These are phyloP conservation scores for Lycophotia porphyrea DNA, from an alignment of 2,888 invertebrate genomes.

Conservation along the genomic window DNA sequence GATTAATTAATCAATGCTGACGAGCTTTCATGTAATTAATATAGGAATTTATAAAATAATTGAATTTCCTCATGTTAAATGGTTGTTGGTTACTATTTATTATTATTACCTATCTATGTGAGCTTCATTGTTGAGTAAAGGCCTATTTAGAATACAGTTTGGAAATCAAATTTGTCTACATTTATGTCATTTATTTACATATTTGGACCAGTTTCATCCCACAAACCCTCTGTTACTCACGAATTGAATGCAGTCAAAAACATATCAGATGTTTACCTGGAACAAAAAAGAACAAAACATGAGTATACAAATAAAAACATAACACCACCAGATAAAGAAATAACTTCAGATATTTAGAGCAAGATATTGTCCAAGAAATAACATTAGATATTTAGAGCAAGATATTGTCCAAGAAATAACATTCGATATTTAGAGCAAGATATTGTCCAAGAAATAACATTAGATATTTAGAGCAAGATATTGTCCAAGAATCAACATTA, in stretches of 20 bases:
- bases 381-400: background rate
- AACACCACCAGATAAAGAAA: background rate
- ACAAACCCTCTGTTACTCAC: conserved; percentile 51
- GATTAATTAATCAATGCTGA: background rate
- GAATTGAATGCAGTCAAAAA: conserved; percentile 47
- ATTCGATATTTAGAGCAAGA: background rate
- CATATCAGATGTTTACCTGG: conserved; percentile 62
- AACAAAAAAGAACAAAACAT: conserved; percentile 57
- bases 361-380: background rate
- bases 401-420: background rate
- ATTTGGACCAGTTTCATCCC: background rate
- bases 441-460: background rate
- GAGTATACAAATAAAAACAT: conserved; percentile 4
- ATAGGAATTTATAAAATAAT: background rate
- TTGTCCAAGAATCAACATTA: background rate
- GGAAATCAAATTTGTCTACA: background rate
- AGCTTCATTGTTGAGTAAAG: background rate
- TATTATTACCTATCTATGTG: background rate
- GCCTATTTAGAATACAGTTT: background rate
- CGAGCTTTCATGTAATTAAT: background rate
- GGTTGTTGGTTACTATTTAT: background rate
- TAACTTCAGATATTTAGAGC: background rate
- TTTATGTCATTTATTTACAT: background rate
- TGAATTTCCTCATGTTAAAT: background rate
- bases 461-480: background rate